Conservation (phyloP, 2,888 invertebrate species). For the Sthenelais limicola region DNA sequence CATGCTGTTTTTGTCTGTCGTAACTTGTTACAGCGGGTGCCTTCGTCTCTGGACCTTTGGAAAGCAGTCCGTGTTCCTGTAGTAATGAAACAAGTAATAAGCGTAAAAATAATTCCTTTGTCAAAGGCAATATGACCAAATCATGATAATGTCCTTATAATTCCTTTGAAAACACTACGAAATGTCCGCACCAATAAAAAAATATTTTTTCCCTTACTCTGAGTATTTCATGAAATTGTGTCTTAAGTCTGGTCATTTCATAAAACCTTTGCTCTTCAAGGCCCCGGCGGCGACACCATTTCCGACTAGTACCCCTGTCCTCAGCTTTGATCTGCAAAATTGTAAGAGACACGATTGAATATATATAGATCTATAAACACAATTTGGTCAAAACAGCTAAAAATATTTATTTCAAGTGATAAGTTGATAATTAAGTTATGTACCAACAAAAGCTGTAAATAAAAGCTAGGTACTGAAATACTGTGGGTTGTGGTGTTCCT, state of each 20-base stretch:
- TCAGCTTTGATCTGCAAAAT: slow-evolving; percentile 69
- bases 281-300: slow-evolving; percentile 92
- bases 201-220: slow-evolving; percentile 74
- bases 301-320: slow-evolving; percentile 72
- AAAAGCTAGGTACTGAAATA: too few relatives aligned
- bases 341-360: too few relatives aligned
- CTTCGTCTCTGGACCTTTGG: slow-evolving; percentile 51
- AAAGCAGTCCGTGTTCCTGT: slow-evolving; percentile 68
- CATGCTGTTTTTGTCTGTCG: slow-evolving; percentile 87
- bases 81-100: background rate
- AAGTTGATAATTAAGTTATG: too few relatives aligned
- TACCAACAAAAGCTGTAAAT: too few relatives aligned
- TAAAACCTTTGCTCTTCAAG: slow-evolving; percentile 97
- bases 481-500: too few relatives aligned
- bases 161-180: background rate
- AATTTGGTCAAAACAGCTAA: too few relatives aligned
- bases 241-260: slow-evolving; percentile 92
- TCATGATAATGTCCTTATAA: background rate
- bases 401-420: too few relatives aligned
- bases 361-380: too few relatives aligned
- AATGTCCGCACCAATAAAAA: background rate
- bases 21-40: slow-evolving; percentile 57
- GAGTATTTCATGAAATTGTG: slow-evolving; percentile 88
- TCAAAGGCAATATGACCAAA: background rate
- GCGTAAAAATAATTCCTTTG: background rate